Evolutionary conservation across 2,888 invertebrate species (phyloP).

Genomic region (Osedax fenrisi): DNA sequence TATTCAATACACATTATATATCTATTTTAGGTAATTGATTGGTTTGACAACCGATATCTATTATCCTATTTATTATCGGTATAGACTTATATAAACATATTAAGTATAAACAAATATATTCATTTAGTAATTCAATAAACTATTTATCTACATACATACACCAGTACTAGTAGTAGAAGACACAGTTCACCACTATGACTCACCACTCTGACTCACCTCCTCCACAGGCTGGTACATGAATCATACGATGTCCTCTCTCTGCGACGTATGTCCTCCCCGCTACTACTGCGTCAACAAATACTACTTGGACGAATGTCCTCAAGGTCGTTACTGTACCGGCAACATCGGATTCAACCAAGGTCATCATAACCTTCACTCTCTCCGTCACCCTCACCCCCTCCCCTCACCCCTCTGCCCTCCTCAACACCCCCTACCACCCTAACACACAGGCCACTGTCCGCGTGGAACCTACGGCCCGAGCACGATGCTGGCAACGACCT

Average conservation of each 20-base stretch:
- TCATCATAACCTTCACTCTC: neutral
- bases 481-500: constrained; percentile 38
- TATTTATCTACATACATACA: too few relatives aligned
- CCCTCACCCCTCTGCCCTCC: neutral
- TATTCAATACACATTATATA: neutral
- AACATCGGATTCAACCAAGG: constrained; percentile 44
- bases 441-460: constrained; percentile 37
- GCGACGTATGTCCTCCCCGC: constrained; percentile 43
- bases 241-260: constrained; percentile 42
- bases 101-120: neutral
- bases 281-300: constrained; percentile 46
- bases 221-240: constrained; percentile 48
- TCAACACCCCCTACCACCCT: neutral
- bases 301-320: constrained; percentile 43
- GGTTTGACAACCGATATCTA: too few relatives aligned
- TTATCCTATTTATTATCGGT: too few relatives aligned
- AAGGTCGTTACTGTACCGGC: constrained; percentile 43
- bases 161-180: too few relatives aligned
- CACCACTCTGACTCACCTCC: too few relatives aligned
- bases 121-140: too few relatives aligned
- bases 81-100: neutral
- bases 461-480: constrained; percentile 43
- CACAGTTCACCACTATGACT: too few relatives aligned
- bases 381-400: neutral
- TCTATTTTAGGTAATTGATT: neutral